phyloP scores from a whole-genome alignment of 1,140 invertebrate species.

The Pinna nobilis region DNA sequence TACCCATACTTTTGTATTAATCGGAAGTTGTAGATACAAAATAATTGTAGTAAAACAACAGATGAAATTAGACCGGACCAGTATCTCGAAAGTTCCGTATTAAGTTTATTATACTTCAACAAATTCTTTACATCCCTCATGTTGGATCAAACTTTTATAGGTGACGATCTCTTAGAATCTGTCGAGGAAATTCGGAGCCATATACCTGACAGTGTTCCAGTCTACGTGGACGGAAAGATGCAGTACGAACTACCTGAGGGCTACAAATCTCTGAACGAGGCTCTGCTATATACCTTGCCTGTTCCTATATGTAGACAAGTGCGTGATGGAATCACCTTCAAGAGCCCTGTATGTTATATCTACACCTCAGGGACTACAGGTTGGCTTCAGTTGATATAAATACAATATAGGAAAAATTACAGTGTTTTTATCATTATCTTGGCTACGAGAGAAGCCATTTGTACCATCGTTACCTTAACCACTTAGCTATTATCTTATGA shows the following conservation, averaged over 20 bases:
- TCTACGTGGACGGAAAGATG: slow-evolving; percentile 43
- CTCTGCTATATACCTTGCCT: slow-evolving; percentile 8
- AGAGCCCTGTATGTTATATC: slow-evolving; percentile 39
- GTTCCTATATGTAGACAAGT: slow-evolving; percentile 18
- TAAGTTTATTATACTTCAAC: too few species aligned
- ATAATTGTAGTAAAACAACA: too few species aligned
- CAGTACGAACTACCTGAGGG: slow-evolving; percentile 12
- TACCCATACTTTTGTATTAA: too few species aligned
- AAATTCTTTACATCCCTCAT: too few species aligned
- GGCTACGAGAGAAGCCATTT: too few species aligned
- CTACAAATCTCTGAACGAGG: slow-evolving; percentile 31
- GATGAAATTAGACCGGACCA: too few species aligned
- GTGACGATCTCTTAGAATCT: slow-evolving; percentile 43
- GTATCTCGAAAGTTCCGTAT: too few species aligned
- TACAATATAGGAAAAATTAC: not conserved
- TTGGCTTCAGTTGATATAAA: not conserved
- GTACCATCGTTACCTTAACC: too few species aligned
- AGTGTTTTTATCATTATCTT: too few species aligned
- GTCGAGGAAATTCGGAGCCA: slow-evolving; percentile 36
- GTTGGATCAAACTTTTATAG: too few species aligned
- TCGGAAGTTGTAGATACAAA: too few species aligned
- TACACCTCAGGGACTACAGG: slow-evolving; percentile 58
- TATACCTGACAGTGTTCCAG: slow-evolving; percentile 26
- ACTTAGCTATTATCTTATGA: too few species aligned
- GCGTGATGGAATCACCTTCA: slow-evolving; percentile 9